A percentile compares a stretch with the other conserved stretches of the same genome.
These are phyloP conservation scores for Esox lucius DNA, from an alignment of 2,797 vertebrate genomes.

Conservation along the genomic window DNA sequence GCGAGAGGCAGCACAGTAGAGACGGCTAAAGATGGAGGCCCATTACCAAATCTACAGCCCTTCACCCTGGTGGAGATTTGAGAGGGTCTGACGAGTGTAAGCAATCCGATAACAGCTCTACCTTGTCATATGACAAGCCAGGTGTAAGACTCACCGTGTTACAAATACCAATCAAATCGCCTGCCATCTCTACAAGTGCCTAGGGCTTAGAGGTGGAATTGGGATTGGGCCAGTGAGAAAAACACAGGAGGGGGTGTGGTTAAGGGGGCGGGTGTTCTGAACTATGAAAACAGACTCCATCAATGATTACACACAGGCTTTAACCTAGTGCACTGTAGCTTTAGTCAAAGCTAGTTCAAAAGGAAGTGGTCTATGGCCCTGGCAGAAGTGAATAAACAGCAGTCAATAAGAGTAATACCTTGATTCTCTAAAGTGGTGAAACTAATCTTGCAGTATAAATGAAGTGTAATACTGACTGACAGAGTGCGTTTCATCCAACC, in stretches of 20 bases:
- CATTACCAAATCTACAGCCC: no score
- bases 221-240: conserved; percentile 10
- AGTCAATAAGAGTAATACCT: neutral
- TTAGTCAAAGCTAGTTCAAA: neutral
- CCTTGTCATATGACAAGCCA: no score
- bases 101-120: no score
- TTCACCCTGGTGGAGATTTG: no score
- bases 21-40: conserved; percentile 28
- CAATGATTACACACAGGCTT: conserved; percentile 25
- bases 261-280: conserved; percentile 45
- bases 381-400: neutral
- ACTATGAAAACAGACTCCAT: conserved; percentile 52
- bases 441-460: neutral
- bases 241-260: conserved; percentile 13
- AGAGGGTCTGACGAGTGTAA: no score
- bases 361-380: neutral
- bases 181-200: no score
- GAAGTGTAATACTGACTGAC: neutral
- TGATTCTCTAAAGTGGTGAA: neutral
- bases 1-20: neutral
- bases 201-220: no score
- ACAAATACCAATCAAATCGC: no score
- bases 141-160: no score
- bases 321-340: neutral
- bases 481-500: neutral